phyloP scores from a whole-genome alignment of 1,140 invertebrate genomes.

The Spodoptera litura region DNA sequence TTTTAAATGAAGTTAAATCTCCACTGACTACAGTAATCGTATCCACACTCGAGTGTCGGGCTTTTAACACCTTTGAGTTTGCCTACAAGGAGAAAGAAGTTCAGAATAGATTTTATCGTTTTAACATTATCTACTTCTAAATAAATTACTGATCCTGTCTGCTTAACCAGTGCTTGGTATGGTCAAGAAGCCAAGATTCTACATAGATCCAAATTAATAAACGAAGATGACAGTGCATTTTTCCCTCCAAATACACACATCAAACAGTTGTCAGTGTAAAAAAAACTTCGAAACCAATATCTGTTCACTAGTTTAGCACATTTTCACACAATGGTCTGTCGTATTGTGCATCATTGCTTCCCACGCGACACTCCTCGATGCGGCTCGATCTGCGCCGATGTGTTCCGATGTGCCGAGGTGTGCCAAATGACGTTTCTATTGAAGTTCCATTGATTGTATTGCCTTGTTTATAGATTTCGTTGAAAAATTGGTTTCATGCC shows the following conservation, averaged over 20 bases:
- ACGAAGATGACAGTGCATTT: too few relatives aligned
- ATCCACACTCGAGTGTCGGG: not conserved
- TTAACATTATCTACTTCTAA: too few relatives aligned
- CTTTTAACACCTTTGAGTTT: not conserved
- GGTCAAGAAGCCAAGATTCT: too few relatives aligned
- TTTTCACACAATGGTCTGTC: conserved; percentile 24
- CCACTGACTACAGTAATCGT: not conserved
- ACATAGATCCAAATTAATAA: too few relatives aligned
- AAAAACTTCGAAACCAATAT: conserved; percentile 3
- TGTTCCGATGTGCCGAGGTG: conserved; percentile 16
- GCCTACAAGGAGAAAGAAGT: too few relatives aligned
- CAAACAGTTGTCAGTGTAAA: not conserved
- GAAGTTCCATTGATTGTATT: conserved; percentile 34
- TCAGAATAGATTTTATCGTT: too few relatives aligned
- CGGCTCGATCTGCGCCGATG: not conserved
- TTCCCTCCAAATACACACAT: not conserved
- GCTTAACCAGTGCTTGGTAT: too few relatives aligned
- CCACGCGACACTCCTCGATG: conserved; percentile 25
- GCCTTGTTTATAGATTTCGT: not conserved
- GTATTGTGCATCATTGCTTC: conserved; percentile 19
- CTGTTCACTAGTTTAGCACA: not conserved
- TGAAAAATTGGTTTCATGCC: conserved; percentile 18
- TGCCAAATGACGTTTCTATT: conserved; percentile 34
- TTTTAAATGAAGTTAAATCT: conserved; percentile 31
- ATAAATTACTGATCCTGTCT: too few relatives aligned